Evolutionary conservation across 2,888 invertebrate species (phyloP).

Genomic region (Subacronicta megacephala): DNA sequence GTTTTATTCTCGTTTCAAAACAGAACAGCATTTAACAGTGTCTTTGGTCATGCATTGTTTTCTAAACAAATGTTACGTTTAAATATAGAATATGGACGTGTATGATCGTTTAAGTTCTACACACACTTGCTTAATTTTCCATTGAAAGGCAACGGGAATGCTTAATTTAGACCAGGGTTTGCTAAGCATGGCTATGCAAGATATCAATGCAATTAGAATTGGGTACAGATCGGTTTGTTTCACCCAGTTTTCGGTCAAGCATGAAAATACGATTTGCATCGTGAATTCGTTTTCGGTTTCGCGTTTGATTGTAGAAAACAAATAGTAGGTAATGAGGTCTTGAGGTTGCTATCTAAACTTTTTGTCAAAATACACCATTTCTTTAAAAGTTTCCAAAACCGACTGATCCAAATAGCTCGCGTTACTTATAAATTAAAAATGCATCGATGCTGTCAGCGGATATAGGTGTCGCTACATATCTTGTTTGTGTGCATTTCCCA

Average conservation of each 20-base stretch:
- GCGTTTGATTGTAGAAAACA: conserved; percentile 20
- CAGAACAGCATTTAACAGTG: conserved; percentile 58
- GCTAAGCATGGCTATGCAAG: background rate
- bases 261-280: conserved; percentile 8
- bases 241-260: conserved; percentile 22
- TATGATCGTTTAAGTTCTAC: conserved; percentile 45
- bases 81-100: conserved; percentile 58
- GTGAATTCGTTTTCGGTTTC: conserved; percentile 33
- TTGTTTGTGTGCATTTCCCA: conserved; percentile 35
- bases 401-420: too few relatives aligned
- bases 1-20: conserved; percentile 40
- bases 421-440: background rate
- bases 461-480: conserved; percentile 25
- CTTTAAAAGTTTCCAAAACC: background rate
- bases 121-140: conserved; percentile 21
- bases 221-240: background rate
- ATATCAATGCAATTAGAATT: conserved; percentile 3
- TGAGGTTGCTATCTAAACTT: conserved; percentile 16
- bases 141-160: background rate
- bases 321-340: conserved; percentile 30
- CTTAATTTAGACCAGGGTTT: background rate
- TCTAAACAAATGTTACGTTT: conserved; percentile 72
- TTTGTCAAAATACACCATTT: background rate
- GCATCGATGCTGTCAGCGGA: conserved; percentile 16
- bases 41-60: conserved; percentile 81